Percentiles rank a stretch among this genome's conserved stretches.
Conservation (phyloP, 2,888 invertebrate genomes). For the Caenorhabditis sulstoni region DNA sequence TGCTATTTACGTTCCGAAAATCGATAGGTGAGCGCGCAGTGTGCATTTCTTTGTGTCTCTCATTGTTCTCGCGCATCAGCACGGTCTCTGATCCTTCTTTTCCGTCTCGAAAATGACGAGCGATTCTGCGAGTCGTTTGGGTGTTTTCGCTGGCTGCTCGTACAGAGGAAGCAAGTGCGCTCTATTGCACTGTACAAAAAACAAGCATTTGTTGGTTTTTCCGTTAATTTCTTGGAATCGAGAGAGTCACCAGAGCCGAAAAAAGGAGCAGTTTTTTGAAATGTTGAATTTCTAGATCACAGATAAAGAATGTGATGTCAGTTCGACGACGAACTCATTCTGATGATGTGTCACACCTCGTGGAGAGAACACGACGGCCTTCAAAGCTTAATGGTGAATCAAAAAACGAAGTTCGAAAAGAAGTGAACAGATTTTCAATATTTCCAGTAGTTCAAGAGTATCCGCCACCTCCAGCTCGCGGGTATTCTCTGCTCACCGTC, state of each 20-base stretch:
- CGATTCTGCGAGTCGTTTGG: neutral
- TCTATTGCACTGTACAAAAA: neutral
- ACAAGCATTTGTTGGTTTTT: too few relatives aligned
- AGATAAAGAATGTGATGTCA: constrained; percentile 47
- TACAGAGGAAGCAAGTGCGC: neutral
- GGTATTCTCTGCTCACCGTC: constrained; percentile 35
- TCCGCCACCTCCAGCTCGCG: constrained; percentile 16
- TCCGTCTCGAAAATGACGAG: too few relatives aligned
- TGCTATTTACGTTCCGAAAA: constrained; percentile 25
- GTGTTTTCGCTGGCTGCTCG: too few relatives aligned
- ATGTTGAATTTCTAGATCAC: constrained; percentile 9
- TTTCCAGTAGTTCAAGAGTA: constrained; percentile 28
- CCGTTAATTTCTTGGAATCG: too few relatives aligned
- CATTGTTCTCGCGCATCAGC: neutral
- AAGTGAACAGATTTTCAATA: neutral
- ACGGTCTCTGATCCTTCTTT: constrained; percentile 6
- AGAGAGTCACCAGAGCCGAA: too few relatives aligned
- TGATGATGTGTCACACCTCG: constrained; percentile 17
- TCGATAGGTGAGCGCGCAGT: constrained; percentile 31
- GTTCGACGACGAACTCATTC: constrained; percentile 51
- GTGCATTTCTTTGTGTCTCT: constrained; percentile 16
- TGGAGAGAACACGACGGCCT: constrained; percentile 27
- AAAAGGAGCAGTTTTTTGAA: too few relatives aligned
- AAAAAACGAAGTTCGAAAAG: neutral
- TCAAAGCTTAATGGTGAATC: constrained; percentile 32